Conservation (phyloP, 2,797 vertebrate species). For the Eulemur rubriventer region DNA sequence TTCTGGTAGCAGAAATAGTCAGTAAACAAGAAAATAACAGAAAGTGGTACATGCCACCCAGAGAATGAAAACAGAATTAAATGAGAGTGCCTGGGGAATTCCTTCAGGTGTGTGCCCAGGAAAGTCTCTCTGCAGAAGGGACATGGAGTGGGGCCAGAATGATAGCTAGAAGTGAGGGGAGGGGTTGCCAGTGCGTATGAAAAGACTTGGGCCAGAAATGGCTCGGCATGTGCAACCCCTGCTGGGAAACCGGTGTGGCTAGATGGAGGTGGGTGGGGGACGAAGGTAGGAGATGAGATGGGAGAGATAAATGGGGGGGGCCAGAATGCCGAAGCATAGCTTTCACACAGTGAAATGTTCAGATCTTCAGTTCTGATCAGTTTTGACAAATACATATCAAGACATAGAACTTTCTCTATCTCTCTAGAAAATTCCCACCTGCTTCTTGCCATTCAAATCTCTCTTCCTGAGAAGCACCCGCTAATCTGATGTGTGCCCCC, state of each 20-base stretch:
- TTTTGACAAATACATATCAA: background rate
- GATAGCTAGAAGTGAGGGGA: background rate
- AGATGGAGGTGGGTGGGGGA: background rate
- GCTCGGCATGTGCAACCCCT: background rate
- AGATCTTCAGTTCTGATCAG: background rate
- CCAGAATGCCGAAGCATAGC: background rate
- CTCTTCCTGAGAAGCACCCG: background rate
- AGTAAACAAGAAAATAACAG: constrained; percentile 44
- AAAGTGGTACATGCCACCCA: background rate
- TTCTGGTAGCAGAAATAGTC: constrained; percentile 58
- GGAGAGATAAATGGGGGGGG: background rate
- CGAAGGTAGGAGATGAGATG: background rate
- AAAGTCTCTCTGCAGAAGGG: background rate
- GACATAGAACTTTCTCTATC: background rate
- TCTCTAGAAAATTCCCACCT: background rate
- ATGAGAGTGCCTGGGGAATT: background rate
- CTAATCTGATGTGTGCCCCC: background rate
- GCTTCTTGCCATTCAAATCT: background rate
- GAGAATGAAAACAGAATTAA: constrained; percentile 32
- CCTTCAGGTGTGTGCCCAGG: background rate
- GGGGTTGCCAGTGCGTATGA: background rate
- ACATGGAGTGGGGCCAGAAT: background rate
- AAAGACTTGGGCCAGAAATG: background rate
- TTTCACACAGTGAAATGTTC: background rate
- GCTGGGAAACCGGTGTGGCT: background rate